A percentile compares a stretch with the other conserved stretches of the same genome.
phyloP scores from a whole-genome alignment of 2,113 vertebrate genomes.

The Varanus salvator region DNA sequence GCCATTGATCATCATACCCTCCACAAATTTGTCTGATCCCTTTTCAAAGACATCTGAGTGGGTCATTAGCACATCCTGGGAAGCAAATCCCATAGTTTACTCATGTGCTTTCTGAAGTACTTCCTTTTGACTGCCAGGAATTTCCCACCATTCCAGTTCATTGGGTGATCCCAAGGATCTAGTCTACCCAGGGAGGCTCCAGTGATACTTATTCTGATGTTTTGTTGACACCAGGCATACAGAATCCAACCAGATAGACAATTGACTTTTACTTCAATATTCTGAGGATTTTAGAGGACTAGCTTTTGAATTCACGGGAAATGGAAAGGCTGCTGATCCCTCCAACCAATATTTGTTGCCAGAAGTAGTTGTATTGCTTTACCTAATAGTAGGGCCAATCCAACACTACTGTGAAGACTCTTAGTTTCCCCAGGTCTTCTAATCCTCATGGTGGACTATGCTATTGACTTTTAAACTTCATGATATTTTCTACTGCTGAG shows the following conservation, averaged over 20 bases:
- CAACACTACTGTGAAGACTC: no score
- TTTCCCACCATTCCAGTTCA: background rate
- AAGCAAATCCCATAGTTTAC: background rate
- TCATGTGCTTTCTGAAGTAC: background rate
- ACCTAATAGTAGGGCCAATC: no score
- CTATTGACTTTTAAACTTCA: background rate
- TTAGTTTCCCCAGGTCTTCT: background rate
- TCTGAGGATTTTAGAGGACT: no score
- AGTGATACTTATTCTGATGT: background rate
- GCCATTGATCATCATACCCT: background rate
- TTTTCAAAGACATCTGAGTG: background rate
- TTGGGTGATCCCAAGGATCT: background rate
- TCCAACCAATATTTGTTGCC: no score
- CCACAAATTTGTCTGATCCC: background rate
- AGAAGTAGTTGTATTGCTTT: no score
- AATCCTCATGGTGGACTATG: background rate
- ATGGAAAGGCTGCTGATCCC: no score
- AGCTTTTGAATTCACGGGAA: no score
- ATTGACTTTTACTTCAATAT: no score
- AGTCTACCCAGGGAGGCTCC: background rate
- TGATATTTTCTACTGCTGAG: background rate
- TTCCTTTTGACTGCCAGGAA: background rate
- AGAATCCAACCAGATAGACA: no score
- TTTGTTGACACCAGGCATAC: background rate
- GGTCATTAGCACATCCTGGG: background rate